Conservation (phyloP, 2,797 vertebrate genomes). For the Chrosomus eos region DNA sequence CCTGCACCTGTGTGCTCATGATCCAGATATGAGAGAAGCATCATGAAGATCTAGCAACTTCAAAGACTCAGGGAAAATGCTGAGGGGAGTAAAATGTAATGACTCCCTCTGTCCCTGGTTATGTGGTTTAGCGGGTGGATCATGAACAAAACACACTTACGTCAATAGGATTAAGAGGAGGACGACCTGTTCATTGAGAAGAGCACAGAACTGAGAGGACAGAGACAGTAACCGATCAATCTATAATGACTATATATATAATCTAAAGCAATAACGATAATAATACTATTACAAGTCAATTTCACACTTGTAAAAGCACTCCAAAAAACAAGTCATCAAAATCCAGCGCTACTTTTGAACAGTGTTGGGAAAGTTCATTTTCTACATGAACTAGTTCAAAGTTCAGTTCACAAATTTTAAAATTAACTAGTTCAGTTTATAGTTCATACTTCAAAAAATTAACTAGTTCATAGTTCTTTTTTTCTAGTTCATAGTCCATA, state of each 20-base stretch:
- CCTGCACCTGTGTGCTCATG: conserved; percentile 61
- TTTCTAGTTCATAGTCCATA: too few species aligned
- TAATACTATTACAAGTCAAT: not conserved
- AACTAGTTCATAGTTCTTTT: too few species aligned
- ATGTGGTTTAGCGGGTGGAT: not conserved
- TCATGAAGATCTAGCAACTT: conserved; percentile 49
- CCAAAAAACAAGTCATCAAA: not conserved
- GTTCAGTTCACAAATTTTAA: too few species aligned
- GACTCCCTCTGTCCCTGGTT: conserved; percentile 15
- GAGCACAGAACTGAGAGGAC: not conserved
- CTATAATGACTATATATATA: not conserved
- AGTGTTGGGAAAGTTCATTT: too few species aligned
- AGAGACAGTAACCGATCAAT: not conserved
- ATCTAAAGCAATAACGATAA: not conserved
- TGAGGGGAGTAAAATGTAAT: conserved; percentile 24
- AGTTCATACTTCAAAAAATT: too few species aligned
- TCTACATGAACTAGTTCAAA: too few species aligned
- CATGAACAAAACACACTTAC: not conserved
- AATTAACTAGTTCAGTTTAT: too few species aligned
- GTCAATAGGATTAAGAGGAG: not conserved
- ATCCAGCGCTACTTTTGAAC: not conserved
- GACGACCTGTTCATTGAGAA: not conserved
- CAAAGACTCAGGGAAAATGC: conserved; percentile 13
- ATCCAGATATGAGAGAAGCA: conserved; percentile 44
- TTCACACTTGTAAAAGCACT: not conserved